These are phyloP conservation scores for Cosmopolites sordidus DNA, from an alignment of 2,888 invertebrate species.

Conservation along the genomic window DNA sequence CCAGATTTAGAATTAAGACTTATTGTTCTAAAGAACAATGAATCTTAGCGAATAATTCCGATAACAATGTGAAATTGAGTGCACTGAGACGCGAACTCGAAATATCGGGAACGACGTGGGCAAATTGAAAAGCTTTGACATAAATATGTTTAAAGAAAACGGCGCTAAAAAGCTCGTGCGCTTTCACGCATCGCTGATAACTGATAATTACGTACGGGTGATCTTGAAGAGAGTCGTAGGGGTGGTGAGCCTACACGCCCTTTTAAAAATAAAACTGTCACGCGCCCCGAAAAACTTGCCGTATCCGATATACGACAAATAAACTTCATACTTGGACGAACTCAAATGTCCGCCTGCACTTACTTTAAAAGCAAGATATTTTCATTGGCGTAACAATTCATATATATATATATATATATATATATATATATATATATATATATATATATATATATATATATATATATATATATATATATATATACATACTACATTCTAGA, in stretches of 20 bases:
- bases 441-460: no score
- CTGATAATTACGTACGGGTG: slow-evolving; percentile 51
- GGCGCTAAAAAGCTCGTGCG: slow-evolving; percentile 47
- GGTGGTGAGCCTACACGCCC: slow-evolving; percentile 37
- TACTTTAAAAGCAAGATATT: slow-evolving; percentile 40
- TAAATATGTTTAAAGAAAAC: slow-evolving; percentile 48
- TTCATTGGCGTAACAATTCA: slow-evolving; percentile 21
- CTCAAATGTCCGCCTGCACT: slow-evolving; percentile 45
- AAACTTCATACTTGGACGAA: slow-evolving; percentile 46
- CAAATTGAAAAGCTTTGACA: slow-evolving; percentile 47
- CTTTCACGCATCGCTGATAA: slow-evolving; percentile 47
- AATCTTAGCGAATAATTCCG: slow-evolving; percentile 2
- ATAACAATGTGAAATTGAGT: slow-evolving; percentile 32
- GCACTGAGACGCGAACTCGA: slow-evolving; percentile 37
- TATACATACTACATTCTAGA: no score
- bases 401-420: no score
- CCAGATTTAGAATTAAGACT: slow-evolving; percentile 13
- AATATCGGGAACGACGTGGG: slow-evolving; percentile 43
- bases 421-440: no score
- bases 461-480: no score
- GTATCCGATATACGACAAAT: slow-evolving; percentile 46
- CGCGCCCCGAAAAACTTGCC: slow-evolving; percentile 43
- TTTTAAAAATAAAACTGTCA: slow-evolving; percentile 46
- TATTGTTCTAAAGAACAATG: slow-evolving; percentile 9
- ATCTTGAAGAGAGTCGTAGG: slow-evolving; percentile 46